Conservation (phyloP, 2,888 invertebrate genomes). For the Andricus quercusramuli region DNA sequence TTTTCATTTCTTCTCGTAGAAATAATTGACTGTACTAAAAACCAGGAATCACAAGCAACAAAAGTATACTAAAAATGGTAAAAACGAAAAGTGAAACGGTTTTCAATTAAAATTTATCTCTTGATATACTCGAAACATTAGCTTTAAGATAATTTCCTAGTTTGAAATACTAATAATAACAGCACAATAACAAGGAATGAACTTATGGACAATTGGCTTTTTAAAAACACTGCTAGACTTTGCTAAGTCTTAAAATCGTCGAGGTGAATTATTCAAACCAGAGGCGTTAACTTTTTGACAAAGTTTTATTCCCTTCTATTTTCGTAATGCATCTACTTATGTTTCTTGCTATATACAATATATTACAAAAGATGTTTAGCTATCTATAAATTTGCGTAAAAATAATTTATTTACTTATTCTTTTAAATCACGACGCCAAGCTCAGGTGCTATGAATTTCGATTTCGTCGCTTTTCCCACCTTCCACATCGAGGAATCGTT, state of each 20-base stretch:
- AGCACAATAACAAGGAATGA: slow-evolving; percentile 29
- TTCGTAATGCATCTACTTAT: slow-evolving; percentile 35
- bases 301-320: slow-evolving; percentile 47
- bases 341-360: slow-evolving; percentile 76
- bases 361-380: slow-evolving; percentile 73
- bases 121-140: background rate
- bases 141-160: slow-evolving; percentile 11
- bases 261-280: slow-evolving; percentile 37
- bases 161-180: slow-evolving; percentile 18
- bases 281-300: slow-evolving; percentile 39
- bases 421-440: slow-evolving; percentile 30
- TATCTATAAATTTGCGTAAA: slow-evolving; percentile 64
- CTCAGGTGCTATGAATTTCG: slow-evolving; percentile 38
- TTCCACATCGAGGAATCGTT: slow-evolving; percentile 20
- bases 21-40: slow-evolving; percentile 26
- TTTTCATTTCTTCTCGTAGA: slow-evolving; percentile 41
- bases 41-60: slow-evolving; percentile 31
- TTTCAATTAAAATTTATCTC: slow-evolving; percentile 10
- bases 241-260: slow-evolving; percentile 45
- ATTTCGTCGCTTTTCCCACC: slow-evolving; percentile 20
- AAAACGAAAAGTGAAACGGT: background rate
- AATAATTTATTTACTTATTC: slow-evolving; percentile 61
- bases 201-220: slow-evolving; percentile 15
- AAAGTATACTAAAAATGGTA: background rate
- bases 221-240: slow-evolving; percentile 6